phyloP scores from a whole-genome alignment of 2,888 invertebrate genomes.

The Heliconius aoede region DNA sequence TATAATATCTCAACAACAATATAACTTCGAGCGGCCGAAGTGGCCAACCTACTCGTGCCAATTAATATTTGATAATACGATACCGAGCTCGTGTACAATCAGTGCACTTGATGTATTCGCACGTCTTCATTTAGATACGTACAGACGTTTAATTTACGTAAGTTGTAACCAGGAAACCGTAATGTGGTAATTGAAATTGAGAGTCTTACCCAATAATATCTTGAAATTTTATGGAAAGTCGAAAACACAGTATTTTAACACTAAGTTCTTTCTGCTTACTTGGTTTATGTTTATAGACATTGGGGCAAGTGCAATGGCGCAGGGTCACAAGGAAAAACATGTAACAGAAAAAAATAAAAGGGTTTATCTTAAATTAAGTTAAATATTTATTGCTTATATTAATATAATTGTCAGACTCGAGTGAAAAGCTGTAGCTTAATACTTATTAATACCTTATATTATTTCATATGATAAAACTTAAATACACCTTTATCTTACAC shows the following conservation, averaged over 20 bases:
- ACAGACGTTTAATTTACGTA: neutral
- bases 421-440: too few relatives aligned
- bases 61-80: constrained; percentile 28
- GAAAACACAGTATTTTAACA: neutral
- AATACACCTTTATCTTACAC: too few relatives aligned
- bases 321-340: too few relatives aligned
- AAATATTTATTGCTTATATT: too few relatives aligned
- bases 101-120: constrained; percentile 13
- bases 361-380: too few relatives aligned
- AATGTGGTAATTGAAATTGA: neutral
- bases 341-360: too few relatives aligned
- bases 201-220: neutral
- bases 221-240: neutral
- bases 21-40: neutral
- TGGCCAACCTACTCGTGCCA: constrained; percentile 15
- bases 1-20: neutral
- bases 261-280: neutral
- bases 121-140: constrained; percentile 8
- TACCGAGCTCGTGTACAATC: constrained; percentile 17
- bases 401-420: too few relatives aligned
- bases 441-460: too few relatives aligned
- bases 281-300: too few relatives aligned
- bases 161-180: neutral
- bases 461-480: too few relatives aligned
- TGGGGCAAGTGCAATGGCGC: too few relatives aligned